phyloP scores from a whole-genome alignment of 2,113 vertebrate species.

The Morphnarchus princeps region DNA sequence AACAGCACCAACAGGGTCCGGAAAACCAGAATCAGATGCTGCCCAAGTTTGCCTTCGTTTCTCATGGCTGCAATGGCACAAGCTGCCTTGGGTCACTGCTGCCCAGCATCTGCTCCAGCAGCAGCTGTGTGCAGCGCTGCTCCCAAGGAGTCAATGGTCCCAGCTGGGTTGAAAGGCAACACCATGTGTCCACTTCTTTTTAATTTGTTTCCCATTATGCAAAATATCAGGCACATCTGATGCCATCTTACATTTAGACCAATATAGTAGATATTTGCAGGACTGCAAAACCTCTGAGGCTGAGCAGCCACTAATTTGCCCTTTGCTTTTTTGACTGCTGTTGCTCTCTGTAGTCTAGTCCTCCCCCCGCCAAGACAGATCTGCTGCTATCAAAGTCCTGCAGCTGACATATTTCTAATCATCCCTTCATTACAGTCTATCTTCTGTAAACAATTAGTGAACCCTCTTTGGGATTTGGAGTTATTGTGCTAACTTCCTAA shows the following conservation, averaged over 20 bases:
- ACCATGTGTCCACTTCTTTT: neutral
- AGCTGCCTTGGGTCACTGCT: neutral
- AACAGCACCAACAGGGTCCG: neutral
- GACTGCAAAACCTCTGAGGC: neutral
- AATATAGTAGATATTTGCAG: neutral
- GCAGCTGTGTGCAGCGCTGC: neutral
- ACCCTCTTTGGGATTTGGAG: neutral
- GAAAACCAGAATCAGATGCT: neutral
- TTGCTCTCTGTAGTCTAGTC: neutral
- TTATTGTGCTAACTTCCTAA: slow-evolving; percentile 48
- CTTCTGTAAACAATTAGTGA: slow-evolving; percentile 52
- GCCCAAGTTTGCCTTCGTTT: neutral
- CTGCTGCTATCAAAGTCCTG: slow-evolving; percentile 27
- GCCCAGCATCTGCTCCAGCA: neutral
- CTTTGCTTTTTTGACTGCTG: neutral
- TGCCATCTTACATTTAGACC: neutral
- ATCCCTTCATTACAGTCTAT: slow-evolving; percentile 9
- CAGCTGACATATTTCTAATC: slow-evolving; percentile 36
- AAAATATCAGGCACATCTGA: neutral
- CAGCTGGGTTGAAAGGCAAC: neutral
- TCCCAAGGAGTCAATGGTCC: neutral
- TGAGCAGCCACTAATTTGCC: neutral
- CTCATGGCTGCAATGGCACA: neutral
- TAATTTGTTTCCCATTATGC: neutral
- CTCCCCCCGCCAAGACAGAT: neutral